Evolutionary conservation across 2,113 vertebrate genomes (phyloP).

Genomic region (Speoplatyrhinus poulsoni): DNA sequence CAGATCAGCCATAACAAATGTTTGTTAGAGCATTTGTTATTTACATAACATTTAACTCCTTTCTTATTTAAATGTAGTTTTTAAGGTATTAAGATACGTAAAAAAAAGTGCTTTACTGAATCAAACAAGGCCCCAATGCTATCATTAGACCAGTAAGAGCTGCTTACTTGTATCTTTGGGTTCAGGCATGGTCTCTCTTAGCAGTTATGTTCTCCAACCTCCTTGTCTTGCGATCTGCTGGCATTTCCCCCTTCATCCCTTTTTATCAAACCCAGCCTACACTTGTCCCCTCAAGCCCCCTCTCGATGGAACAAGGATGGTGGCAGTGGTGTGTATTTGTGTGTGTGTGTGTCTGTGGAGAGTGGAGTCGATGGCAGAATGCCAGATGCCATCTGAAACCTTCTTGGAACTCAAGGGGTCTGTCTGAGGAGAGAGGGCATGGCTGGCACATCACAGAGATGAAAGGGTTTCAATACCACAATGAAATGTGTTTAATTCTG

Average conservation of each 20-base stretch:
- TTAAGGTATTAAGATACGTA: no score
- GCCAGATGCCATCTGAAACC: slow-evolving; percentile 48
- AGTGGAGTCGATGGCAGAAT: no score
- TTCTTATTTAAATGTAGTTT: no score
- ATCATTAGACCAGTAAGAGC: slow-evolving; percentile 23
- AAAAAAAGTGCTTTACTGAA: background rate
- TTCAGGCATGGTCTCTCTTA: slow-evolving; percentile 72
- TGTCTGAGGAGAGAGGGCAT: slow-evolving; percentile 37
- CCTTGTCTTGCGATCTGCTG: slow-evolving; percentile 57
- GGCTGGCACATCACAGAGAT: slow-evolving; percentile 39
- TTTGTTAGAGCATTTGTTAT: no score
- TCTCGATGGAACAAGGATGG: no score
- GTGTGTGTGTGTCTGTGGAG: background rate
- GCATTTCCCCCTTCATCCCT: slow-evolving; percentile 54
- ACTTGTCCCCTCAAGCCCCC: slow-evolving; percentile 72
- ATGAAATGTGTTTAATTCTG: slow-evolving; percentile 28
- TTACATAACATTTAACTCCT: no score
- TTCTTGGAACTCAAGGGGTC: slow-evolving; percentile 41
- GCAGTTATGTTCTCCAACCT: slow-evolving; percentile 39
- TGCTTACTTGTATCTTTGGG: slow-evolving; percentile 75
- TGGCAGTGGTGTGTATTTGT: background rate
- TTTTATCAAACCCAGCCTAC: slow-evolving; percentile 69
- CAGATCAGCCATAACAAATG: background rate
- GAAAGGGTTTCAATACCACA: slow-evolving; percentile 41
- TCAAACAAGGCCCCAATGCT: background rate